These are phyloP conservation scores for Bombus balteatus DNA, from an alignment of 1,140 invertebrate species.

Conservation along the genomic window DNA sequence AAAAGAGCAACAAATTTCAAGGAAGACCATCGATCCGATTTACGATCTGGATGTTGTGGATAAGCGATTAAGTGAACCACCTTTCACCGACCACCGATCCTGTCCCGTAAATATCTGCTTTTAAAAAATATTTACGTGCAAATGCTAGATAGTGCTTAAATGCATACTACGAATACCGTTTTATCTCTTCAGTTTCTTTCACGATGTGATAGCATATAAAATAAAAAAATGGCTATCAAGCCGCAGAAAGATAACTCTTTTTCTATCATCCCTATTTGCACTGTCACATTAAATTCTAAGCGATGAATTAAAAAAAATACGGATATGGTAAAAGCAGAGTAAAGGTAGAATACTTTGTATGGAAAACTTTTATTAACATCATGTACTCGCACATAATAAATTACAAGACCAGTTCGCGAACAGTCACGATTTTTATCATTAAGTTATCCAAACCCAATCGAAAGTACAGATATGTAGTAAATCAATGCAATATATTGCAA, in stretches of 20 bases:
- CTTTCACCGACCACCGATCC: not conserved
- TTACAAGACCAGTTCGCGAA: slow-evolving; percentile 33
- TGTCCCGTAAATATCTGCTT: not conserved
- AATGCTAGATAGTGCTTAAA: slow-evolving; percentile 19
- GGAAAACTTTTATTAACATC: slow-evolving; percentile 64
- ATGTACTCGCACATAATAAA: slow-evolving; percentile 20
- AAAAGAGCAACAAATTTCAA: not conserved
- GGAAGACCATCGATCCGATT: not conserved
- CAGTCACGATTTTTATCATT: slow-evolving; percentile 1
- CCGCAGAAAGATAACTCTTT: not conserved
- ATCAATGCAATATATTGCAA: slow-evolving; percentile 32
- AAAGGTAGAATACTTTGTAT: slow-evolving; percentile 2
- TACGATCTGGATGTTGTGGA: slow-evolving; percentile 13
- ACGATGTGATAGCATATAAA: slow-evolving; percentile 3
- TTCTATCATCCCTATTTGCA: not conserved
- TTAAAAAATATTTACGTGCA: slow-evolving; percentile 16
- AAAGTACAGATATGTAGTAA: slow-evolving; percentile 12
- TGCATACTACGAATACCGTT: slow-evolving; percentile 2
- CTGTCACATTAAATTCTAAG: not conserved
- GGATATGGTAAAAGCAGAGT: not conserved
- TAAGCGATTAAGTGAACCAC: not conserved
- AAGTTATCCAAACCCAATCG: slow-evolving; percentile 21
- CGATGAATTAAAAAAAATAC: not conserved
- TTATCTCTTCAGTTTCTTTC: not conserved
- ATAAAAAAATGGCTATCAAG: slow-evolving; percentile 19